Base-by-base conservation (phyloP, 2,888 invertebrate genomes). In the Epinotia bilunana region DNA sequence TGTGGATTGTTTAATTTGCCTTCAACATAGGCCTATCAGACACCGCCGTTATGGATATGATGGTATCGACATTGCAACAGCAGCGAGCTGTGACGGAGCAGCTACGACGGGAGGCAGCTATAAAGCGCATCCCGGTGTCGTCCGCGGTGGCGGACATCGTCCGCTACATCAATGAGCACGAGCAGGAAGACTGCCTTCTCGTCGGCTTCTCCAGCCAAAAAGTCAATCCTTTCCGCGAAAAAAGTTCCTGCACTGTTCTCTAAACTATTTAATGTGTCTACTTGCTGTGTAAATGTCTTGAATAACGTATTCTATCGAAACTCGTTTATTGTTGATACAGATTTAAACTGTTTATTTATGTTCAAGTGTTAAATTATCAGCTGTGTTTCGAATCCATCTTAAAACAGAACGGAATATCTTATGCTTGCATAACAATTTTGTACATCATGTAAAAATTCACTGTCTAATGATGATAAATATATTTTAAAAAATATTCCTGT, bases 141-240 rank as follows among this genome's bases (percentile, higher is more conserved):
- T 97, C 97, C 83, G 98, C 98, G n/a, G 97, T 98, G 75, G 96
- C 97, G 79, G 97, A 99, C 83, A 98, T 99, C 82, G 97, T 98
- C 87, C 98, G 98, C 87, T 98, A 96, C 87, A 97, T 98, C 79
- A 95, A 96, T 61, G 98, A 98, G 83, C 98, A 99, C 86, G 97
- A 98, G 86, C 97, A 97, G 83, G 98, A 99, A 86, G 99, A 99
- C 92, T 98, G 97, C 85, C 95, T 99, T 65, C 95, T 99, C 79
- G 97, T 98, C 79, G 99, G 99, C 53, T 99, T 99, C 90, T 97
- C 98, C 78, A 98, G 97, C 81, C 98, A 98, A 89, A 98, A 98
- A 89, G 97, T 98, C 18, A 99, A 99, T 93, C 99, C 99, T 43
- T 99, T 98, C 95, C 96, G 98, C 80, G 98, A 98, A 92, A 98